These are phyloP conservation scores for Antitype chi DNA, from an alignment of 2,888 invertebrate species.

Conservation along the genomic window DNA sequence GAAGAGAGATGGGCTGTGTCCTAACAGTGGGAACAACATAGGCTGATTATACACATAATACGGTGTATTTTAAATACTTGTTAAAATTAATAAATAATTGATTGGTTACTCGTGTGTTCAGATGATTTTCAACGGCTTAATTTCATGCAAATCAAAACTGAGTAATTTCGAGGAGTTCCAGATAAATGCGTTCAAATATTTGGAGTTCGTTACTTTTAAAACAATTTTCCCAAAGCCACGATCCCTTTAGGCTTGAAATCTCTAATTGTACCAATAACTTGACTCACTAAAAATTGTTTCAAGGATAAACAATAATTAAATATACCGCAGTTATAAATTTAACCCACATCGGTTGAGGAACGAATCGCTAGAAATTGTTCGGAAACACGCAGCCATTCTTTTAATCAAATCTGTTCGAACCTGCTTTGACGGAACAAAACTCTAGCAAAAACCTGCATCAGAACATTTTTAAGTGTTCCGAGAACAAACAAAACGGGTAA, in stretches of 20 bases:
- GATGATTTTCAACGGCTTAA: not conserved
- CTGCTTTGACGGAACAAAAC: slow-evolving; percentile 53
- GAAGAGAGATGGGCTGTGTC: too few species aligned
- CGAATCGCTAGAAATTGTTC: slow-evolving; percentile 61
- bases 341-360: slow-evolving; percentile 56
- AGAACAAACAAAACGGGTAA: slow-evolving; percentile 63
- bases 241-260: slow-evolving; percentile 57
- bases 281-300: slow-evolving; percentile 57
- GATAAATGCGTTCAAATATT: slow-evolving; percentile 48
- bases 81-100: not conserved
- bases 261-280: slow-evolving; percentile 41
- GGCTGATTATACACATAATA: not conserved
- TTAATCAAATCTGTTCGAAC: slow-evolving; percentile 45
- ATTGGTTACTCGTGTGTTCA: not conserved
- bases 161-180: slow-evolving; percentile 14
- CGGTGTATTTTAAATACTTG: not conserved
- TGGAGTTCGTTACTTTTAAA: slow-evolving; percentile 49
- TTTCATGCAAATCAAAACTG: slow-evolving; percentile 15
- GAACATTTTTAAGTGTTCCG: slow-evolving; percentile 53
- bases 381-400: slow-evolving; percentile 51
- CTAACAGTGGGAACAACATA: too few species aligned
- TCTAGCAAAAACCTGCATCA: slow-evolving; percentile 48
- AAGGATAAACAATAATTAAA: slow-evolving; percentile 60
- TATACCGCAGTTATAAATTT: slow-evolving; percentile 54
- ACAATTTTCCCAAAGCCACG: slow-evolving; percentile 20